phyloP scores from a whole-genome alignment of 2,113 vertebrate genomes.

The Lutjanus erythropterus region DNA sequence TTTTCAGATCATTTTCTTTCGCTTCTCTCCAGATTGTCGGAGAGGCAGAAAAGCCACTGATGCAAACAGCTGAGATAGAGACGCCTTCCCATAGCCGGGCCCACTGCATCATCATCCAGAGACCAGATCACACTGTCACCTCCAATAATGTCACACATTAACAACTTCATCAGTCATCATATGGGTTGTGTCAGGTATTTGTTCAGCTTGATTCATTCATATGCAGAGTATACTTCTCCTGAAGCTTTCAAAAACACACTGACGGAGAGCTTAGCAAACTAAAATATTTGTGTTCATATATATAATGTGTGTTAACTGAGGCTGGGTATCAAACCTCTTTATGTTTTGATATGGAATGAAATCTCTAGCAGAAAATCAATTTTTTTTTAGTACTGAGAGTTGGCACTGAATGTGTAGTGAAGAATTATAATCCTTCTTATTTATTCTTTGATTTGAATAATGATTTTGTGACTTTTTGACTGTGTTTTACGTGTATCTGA shows the following conservation, averaged over 20 bases:
- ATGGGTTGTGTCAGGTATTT: constrained; percentile 67
- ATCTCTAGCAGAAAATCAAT: not conserved
- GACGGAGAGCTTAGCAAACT: not conserved
- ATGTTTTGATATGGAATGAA: not conserved
- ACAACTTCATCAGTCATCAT: constrained; percentile 73
- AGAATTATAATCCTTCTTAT: not conserved
- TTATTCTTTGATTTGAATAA: not conserved
- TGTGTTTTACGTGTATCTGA: too few relatives aligned
- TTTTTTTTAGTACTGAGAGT: not conserved
- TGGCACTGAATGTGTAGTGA: not conserved
- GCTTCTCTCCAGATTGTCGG: constrained; percentile 26
- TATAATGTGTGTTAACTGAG: not conserved
- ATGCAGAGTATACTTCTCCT: constrained; percentile 33
- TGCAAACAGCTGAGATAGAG: constrained; percentile 44
- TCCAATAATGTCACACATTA: constrained; percentile 75
- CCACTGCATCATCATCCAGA: constrained; percentile 62
- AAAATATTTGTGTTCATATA: not conserved
- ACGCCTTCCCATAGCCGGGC: constrained; percentile 22
- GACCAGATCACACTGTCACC: constrained; percentile 67
- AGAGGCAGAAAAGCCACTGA: constrained; percentile 47
- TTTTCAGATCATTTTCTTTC: constrained; percentile 54
- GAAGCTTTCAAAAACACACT: constrained; percentile 29
- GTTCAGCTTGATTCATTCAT: constrained; percentile 60
- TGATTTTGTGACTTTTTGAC: not conserved
- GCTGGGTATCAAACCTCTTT: not conserved